These are phyloP conservation scores for Corynorhinus townsendii DNA, from an alignment of 2,113 vertebrate species.

Conservation along the genomic window DNA sequence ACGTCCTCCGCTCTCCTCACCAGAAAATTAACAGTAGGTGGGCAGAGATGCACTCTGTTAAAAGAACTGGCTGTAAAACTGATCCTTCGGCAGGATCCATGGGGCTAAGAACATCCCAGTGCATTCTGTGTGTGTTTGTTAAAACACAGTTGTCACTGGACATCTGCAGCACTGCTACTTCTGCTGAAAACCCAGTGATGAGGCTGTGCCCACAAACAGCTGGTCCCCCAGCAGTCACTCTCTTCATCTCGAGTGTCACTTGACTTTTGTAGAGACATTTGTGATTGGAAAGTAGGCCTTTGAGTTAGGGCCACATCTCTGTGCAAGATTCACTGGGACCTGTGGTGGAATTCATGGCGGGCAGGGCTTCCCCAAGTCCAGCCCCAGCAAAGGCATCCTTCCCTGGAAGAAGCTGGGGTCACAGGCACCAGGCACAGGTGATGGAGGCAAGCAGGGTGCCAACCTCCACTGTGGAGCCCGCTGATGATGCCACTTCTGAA, in stretches of 20 bases:
- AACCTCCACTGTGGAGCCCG: background rate
- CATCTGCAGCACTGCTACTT: background rate
- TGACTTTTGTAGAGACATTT: background rate
- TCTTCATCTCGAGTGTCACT: background rate
- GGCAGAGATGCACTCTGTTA: background rate
- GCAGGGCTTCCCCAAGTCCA: background rate
- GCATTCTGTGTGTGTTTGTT: background rate
- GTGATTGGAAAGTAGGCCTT: too few species aligned
- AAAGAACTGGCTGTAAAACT: background rate
- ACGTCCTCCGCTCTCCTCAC: too few species aligned
- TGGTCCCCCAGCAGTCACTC: background rate
- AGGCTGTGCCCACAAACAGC: background rate
- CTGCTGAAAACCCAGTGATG: background rate
- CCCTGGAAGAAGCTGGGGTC: background rate
- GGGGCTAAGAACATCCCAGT: fast-evolving
- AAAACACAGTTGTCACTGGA: background rate
- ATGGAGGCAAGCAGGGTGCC: background rate
- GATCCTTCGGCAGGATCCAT: fast-evolving
- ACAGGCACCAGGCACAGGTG: background rate
- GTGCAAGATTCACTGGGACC: background rate
- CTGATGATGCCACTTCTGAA: background rate
- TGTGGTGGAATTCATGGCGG: background rate
- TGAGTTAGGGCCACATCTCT: too few species aligned
- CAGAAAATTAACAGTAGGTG: background rate
- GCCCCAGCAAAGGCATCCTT: background rate